Evolutionary conservation across 1,140 invertebrate genomes (phyloP).

Genomic region (Drosophila saltans): DNA sequence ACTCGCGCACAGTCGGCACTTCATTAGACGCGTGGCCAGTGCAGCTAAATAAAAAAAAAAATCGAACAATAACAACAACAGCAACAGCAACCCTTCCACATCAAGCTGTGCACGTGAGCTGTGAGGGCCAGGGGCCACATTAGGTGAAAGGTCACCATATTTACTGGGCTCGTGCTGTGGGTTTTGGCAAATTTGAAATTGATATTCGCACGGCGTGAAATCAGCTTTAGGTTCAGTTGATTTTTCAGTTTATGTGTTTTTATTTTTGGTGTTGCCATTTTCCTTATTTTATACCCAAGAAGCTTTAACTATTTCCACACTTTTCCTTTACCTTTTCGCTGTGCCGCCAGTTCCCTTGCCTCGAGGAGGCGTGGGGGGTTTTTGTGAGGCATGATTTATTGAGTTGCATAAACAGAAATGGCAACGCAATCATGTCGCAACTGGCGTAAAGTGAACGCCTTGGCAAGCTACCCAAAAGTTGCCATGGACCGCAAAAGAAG

Average conservation of each 20-base stretch:
- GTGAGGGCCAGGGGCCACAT: neutral
- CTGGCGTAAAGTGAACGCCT: conserved; percentile 24
- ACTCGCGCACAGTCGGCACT: conserved; percentile 60
- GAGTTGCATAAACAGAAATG: conserved; percentile 83
- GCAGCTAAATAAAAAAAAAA: conserved; percentile 1
- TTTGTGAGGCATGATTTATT: conserved; percentile 69
- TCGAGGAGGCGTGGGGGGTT: conserved; percentile 28
- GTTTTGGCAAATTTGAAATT: conserved; percentile 78
- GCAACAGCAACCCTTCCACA: conserved; percentile 27
- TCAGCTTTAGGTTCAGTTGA: conserved; percentile 61
- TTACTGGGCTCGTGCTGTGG: conserved; percentile 25
- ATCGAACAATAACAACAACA: neutral
- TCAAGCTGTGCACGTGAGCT: conserved; percentile 12
- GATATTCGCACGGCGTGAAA: conserved; percentile 79
- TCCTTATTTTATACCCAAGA: conserved; percentile 38
- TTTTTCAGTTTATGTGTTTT: conserved; percentile 21
- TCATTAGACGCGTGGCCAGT: conserved; percentile 75
- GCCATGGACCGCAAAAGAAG: conserved; percentile 15
- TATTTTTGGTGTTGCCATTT: conserved; percentile 53
- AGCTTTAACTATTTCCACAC: conserved; percentile 58
- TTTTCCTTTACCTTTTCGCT: conserved; percentile 57
- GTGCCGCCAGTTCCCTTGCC: conserved; percentile 28
- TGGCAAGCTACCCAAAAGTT: conserved; percentile 42
- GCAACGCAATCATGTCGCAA: conserved; percentile 81
- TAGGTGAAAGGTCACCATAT: conserved; percentile 2